Base-by-base conservation (phyloP, 1,140 invertebrate genomes). In the Maconellicoccus hirsutus region DNA sequence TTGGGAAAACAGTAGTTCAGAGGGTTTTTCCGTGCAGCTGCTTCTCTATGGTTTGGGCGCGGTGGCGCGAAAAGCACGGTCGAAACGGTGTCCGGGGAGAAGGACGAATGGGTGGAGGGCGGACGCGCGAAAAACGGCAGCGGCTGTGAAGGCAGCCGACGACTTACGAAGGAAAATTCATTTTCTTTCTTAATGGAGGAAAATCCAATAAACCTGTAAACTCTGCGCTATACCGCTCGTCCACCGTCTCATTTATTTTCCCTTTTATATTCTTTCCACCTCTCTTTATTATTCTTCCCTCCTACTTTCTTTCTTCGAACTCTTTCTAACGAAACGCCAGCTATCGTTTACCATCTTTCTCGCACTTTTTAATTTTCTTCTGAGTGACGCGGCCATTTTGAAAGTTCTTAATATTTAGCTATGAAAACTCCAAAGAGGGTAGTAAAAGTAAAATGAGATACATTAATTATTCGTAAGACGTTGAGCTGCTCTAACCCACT, bases 371-470 rank as follows among this genome's bases (percentile, higher is more conserved):
- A 74, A 74, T 74, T 74, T 75, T 75, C 74, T 75, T 74, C 63
- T 69, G 42, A 59, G 73, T 66, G 61, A 66, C 61, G 61, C 75
- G 72, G 75, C 75, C 75, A 75, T 75, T 75, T 75, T 75, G 75
- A 74, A 75, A 75, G 74, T 75, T 75, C 75, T 75, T 75, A 75
- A 75, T 75, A 75, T 75, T 73, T 73, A 71, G 74, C 71, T 72
- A 74, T 74, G 73, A 74, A 74, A 74, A 73, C 73, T 74, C 73
- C 38, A 70, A 70, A 59, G 71, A 69, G 73, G 72, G 71, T 71
- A 72, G 73, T 75, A 75, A 74, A 75, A 75, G 75, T 75, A 75
- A 75, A 75, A 75, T 75, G 75, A 75, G 74, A 74, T 74, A 74
- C 75, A 75, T 75, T 75, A 75, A 75, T 75, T 75, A 75, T 75